Evolutionary conservation across 2,797 vertebrate genomes (phyloP).

Genomic region (Channallabes apus): DNA sequence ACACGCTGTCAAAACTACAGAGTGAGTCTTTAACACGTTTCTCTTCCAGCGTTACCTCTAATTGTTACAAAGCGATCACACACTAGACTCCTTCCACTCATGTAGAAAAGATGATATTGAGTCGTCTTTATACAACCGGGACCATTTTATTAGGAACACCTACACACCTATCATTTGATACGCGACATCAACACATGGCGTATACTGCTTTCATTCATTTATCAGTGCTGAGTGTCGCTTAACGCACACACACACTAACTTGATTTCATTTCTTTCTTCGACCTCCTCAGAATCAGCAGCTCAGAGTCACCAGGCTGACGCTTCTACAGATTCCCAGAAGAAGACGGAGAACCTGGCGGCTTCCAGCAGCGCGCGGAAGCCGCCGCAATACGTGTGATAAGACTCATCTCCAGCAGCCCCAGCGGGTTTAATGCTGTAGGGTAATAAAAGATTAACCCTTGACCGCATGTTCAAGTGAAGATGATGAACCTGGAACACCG

Average conservation of each 20-base stretch:
- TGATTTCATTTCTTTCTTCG: background rate
- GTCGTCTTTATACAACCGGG: background rate
- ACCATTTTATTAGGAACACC: background rate
- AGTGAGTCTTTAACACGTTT: slow-evolving; percentile 47
- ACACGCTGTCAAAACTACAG: slow-evolving; percentile 61
- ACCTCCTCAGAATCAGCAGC: slow-evolving; percentile 36
- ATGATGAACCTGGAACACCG: background rate
- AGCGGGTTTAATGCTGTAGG: background rate
- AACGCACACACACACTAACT: background rate
- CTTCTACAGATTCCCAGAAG: slow-evolving; percentile 45
- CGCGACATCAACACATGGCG: background rate
- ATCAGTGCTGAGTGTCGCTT: background rate
- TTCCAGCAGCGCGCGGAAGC: slow-evolving; percentile 49
- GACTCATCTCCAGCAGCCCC: background rate
- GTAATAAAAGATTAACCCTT: background rate
- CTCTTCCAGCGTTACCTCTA: background rate
- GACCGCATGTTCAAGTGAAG: background rate
- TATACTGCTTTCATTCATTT: background rate
- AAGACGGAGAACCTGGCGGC: slow-evolving; percentile 53
- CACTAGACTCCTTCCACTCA: background rate
- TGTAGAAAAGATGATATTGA: background rate
- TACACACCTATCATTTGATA: background rate
- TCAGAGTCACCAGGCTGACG: slow-evolving; percentile 40
- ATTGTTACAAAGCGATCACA: background rate
- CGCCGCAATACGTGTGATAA: slow-evolving; percentile 51